Base-by-base conservation (phyloP, 2,888 invertebrate genomes). In the Endomychus coccineus region DNA sequence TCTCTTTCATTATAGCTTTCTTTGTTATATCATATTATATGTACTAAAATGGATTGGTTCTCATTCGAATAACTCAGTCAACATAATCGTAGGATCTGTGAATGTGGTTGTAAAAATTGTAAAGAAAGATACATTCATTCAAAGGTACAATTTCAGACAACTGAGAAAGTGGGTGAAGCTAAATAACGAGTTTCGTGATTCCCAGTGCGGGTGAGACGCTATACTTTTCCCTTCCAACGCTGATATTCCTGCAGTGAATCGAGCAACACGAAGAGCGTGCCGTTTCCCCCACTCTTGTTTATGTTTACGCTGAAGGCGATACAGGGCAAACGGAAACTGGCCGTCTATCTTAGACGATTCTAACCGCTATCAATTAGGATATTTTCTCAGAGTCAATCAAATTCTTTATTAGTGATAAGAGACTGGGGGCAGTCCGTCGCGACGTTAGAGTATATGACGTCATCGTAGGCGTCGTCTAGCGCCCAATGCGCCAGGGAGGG, bases 401-500 rank as follows among this genome's bases (percentile, higher is more conserved):
- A 43, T 45, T 48, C 49, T 36, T 50, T 55, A 55, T 55, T 48
- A 51, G 39, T 55, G 54, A 55, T 54, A 56, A 59, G 50, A 42
- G 43, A 48, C 56, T 43, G 56, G 57, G 59, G 64, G 61, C 59
- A 51, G 62, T 56, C 57, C 59, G 52, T 55, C 21, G 49, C 57
- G 55, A 54, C 53, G 53, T 56, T 58, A 59, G 58, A 58, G 58
- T 56, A 45, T 47, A 52, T 61, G 65, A 66, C 66, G 66, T 66
- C 65, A 63, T 49, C 49, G 61, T 61, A 62, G 65, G 66, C 65
- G 64, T 58, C 51, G 48, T 56, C 54, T 52, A 49, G 52, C 58
- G 59, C 58, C 65, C 64, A 64, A 64, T 66, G 56, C 62, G 60
- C 58, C 60, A 55, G 49, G 51, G 58, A 58, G 65, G 66, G 66